A percentile compares a stretch with the other conserved stretches of the same genome.
phyloP scores from a whole-genome alignment of 1,140 invertebrate species.

The Heliconius nattereri region DNA sequence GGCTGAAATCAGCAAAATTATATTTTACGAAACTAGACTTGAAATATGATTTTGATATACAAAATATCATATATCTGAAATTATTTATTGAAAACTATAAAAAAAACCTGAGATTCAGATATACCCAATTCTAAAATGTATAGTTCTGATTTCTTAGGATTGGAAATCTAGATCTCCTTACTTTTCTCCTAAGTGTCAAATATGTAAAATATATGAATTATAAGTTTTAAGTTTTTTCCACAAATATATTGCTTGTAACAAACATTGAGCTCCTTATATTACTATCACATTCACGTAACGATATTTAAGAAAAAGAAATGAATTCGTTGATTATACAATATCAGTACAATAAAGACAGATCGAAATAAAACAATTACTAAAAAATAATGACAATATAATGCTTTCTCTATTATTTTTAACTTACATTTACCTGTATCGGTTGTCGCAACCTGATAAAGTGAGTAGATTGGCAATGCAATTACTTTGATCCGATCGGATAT shows the following conservation, averaged over 20 bases:
- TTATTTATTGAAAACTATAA: no score
- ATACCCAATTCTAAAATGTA: no score
- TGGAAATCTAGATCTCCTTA: no score
- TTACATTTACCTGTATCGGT: conserved; percentile 66
- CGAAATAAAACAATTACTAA: conserved; percentile 11
- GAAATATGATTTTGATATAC: no score
- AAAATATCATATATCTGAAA: neutral
- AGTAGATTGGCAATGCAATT: conserved; percentile 77
- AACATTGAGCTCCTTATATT: neutral
- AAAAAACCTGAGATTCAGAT: no score
- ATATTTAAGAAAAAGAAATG: neutral
- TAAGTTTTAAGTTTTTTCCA: neutral
- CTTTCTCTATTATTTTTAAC: conserved; percentile 66
- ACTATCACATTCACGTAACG: conserved; percentile 2
- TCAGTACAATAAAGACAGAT: neutral
- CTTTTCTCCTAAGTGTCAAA: no score
- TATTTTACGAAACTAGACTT: neutral
- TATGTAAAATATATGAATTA: no score
- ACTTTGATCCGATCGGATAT: conserved; percentile 76
- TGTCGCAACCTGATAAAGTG: conserved; percentile 72
- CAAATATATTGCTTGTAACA: neutral
- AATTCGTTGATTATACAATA: neutral
- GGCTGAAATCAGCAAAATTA: neutral
- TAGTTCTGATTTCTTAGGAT: no score
- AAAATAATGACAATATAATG: conserved; percentile 33